Evolutionary conservation across 1,140 invertebrate species (phyloP), one percentile per base, ranked within the genome.

Genomic region (Heliothis subflexa): DNA sequence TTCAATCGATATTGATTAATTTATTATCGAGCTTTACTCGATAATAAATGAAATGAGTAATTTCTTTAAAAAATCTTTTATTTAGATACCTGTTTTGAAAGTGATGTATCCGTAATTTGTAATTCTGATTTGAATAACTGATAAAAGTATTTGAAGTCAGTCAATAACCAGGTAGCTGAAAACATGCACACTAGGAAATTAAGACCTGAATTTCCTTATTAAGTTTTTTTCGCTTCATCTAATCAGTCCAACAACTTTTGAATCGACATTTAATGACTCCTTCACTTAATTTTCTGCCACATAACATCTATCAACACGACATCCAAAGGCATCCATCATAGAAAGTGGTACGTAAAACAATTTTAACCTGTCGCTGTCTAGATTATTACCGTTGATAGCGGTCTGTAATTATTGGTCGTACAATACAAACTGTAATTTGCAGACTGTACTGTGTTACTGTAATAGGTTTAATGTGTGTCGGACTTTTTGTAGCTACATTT

Each of bases 291-390:
- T 71, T 70, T 62, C 33, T 64, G 33, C 61, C 61, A 64, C 75
- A 33, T 59, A 61, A 16, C 59, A 62, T 78, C 73, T 61, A 75
- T 75, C 73, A 50, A 57, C 28, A 71, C 50, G 49, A 52, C 49
- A 13, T 70, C 57, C 79, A 66, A 80, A 85, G 77, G 55, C 49
- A 75, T 75, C 40, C 57, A 75, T 75, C 73, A 75, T 75, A 52
- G 13, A 78, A 75, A 64, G 73, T 59, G 40, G 25, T 75, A 62
- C 78, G 79, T 74, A 76, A 85, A 85, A 84, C 83, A 84, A 82
- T 84, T 84, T 75, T 49, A 62, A 25, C 59, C 16, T 49, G 47
- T 16, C 50, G 45, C 78, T 75, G 66, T 71, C 79, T 78, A 82
- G 78, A 82, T 84, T 57, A 77, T 78, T 80, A 82, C 40, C 45